phyloP scores from a whole-genome alignment of 2,797 vertebrate genomes.

The Gymnothorax javanicus region DNA sequence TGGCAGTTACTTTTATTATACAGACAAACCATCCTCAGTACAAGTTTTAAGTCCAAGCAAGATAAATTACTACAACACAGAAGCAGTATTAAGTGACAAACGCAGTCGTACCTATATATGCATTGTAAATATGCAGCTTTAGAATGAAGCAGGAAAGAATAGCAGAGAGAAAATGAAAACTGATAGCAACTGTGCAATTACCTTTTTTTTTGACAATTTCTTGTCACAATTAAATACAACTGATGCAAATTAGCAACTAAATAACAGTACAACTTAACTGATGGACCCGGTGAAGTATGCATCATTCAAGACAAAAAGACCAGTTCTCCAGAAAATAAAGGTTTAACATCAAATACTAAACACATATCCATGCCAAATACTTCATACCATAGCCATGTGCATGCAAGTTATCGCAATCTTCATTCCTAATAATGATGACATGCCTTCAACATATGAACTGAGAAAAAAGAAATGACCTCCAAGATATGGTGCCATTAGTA shows the following conservation, averaged over 20 bases:
- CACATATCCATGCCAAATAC: neutral
- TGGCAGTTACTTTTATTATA: too few species aligned
- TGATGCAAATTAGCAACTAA: neutral
- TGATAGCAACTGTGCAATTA: neutral
- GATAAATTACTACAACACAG: neutral
- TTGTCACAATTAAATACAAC: neutral
- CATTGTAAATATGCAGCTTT: neutral
- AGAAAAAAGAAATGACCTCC: neutral
- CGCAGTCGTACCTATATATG: neutral
- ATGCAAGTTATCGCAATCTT: neutral
- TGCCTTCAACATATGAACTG: neutral
- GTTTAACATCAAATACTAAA: neutral
- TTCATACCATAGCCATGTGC: neutral
- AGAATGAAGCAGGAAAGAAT: neutral
- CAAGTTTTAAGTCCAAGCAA: too few species aligned
- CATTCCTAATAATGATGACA: neutral
- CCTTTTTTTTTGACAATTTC: neutral
- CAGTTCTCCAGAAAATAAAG: neutral
- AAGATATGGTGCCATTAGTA: neutral
- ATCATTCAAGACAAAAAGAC: neutral
- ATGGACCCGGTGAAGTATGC: neutral
- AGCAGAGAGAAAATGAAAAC: neutral
- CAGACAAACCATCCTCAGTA: too few species aligned
- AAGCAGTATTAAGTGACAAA: neutral
- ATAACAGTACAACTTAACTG: neutral